These are phyloP conservation scores for Montipora sp. DNA, from an alignment of 64 coral and sea anemone genomes.

Conservation along the genomic window DNA sequence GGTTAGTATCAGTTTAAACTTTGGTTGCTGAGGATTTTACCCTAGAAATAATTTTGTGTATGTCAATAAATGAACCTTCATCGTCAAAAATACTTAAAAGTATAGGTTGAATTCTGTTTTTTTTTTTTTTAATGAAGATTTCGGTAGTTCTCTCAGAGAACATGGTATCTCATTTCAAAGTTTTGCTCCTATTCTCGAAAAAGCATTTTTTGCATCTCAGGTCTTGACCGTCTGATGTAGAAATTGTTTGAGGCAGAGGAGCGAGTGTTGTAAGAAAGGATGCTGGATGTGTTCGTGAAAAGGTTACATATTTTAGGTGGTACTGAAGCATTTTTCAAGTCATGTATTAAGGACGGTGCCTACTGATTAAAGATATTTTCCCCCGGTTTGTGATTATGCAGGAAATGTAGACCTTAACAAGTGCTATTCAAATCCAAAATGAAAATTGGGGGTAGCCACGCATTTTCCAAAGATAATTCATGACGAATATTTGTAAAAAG, in stretches of 20 bases:
- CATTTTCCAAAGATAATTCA: too few species aligned
- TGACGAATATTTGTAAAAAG: too few species aligned
- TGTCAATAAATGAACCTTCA: conserved; percentile 1
- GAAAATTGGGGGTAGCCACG: too few species aligned
- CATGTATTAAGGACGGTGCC: too few species aligned
- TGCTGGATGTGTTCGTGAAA: not conserved
- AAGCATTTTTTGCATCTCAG: conserved; percentile 6
- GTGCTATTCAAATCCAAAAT: too few species aligned
- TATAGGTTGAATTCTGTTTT: not conserved
- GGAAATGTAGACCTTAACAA: too few species aligned
- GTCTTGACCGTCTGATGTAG: not conserved
- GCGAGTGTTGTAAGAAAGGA: not conserved
- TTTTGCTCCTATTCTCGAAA: conserved; percentile 13
- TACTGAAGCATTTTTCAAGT: not conserved
- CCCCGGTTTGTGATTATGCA: too few species aligned
- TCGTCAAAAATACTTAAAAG: not conserved
- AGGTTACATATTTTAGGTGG: not conserved
- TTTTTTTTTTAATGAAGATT: not conserved
- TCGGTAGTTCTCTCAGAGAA: conserved; percentile 5
- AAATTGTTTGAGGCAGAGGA: not conserved
- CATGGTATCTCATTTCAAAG: conserved; percentile 7
- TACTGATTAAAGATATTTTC: too few species aligned
- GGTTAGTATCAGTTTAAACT: too few species aligned
- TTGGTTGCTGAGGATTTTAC: not conserved
- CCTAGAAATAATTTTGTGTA: not conserved